These are phyloP conservation scores for Zaprionus lachaisei DNA, from an alignment of 1,140 invertebrate species.

Conservation along the genomic window DNA sequence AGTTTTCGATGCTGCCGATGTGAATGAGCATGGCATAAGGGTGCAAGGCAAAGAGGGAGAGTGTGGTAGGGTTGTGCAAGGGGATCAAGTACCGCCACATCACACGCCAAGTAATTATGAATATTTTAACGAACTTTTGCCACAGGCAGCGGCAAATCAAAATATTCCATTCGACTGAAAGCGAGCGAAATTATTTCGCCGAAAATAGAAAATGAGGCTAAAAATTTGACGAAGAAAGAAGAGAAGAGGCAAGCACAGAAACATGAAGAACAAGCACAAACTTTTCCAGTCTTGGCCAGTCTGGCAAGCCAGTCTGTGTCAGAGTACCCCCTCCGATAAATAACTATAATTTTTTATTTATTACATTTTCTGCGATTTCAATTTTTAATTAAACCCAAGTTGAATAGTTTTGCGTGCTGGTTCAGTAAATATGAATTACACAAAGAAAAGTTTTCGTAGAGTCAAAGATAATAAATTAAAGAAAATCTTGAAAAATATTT, in stretches of 20 bases:
- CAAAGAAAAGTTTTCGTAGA: conserved; percentile 42
- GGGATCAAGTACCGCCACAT: conserved; percentile 70
- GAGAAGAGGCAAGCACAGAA: conserved; percentile 34
- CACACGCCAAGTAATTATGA: conserved; percentile 83
- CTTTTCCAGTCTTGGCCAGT: conserved; percentile 19
- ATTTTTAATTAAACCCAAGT: conserved; percentile 70
- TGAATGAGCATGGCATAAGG: neutral
- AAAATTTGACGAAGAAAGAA: conserved; percentile 43
- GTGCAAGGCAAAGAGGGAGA: neutral
- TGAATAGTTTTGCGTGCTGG: conserved; percentile 43
- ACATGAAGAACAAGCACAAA: conserved; percentile 31
- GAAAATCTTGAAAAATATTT: neutral
- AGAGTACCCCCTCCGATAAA: conserved; percentile 49
- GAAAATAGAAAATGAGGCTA: conserved; percentile 47
- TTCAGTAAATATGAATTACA: conserved; percentile 8
- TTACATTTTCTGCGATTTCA: conserved; percentile 60
- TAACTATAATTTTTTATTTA: conserved; percentile 56
- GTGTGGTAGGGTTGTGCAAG: neutral
- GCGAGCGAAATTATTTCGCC: conserved; percentile 69
- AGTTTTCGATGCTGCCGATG: conserved; percentile 53
- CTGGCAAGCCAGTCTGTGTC: neutral
- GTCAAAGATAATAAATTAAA: conserved; percentile 9
- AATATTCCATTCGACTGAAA: conserved; percentile 79
- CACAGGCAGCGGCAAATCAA: conserved; percentile 81
- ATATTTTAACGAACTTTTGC: conserved; percentile 83